phyloP scores from a whole-genome alignment of 2,113 vertebrate genomes.

The Sander lucioperca region DNA sequence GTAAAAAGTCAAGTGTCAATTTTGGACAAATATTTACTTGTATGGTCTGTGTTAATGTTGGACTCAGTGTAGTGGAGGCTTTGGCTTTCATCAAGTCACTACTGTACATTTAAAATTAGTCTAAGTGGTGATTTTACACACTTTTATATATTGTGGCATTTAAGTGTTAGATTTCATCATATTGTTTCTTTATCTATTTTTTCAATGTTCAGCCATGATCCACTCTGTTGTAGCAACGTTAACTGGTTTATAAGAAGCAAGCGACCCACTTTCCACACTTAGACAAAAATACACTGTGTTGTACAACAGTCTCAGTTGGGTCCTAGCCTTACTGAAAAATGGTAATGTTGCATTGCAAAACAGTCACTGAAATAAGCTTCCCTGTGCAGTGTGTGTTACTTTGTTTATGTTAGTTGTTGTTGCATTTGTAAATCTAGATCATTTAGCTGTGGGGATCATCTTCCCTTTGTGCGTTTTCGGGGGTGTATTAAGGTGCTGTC shows the following conservation, averaged over 20 bases:
- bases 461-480: conserved; percentile 91
- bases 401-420: conserved; percentile 70
- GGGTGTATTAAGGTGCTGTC: conserved; percentile 95
- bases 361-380: conserved; percentile 9
- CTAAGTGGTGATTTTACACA: not conserved
- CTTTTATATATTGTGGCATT: not conserved
- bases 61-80: no score
- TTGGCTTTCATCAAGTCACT: no score
- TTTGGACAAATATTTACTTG: not conserved
- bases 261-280: not conserved
- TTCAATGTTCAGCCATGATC: not conserved
- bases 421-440: conserved; percentile 79
- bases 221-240: conserved; percentile 9
- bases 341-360: conserved; percentile 16
- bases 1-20: not conserved
- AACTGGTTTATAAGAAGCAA: not conserved
- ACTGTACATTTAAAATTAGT: no score
- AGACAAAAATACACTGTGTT: conserved; percentile 7
- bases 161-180: not conserved
- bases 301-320: not conserved
- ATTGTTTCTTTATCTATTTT: not conserved
- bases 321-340: conserved; percentile 5
- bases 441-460: conserved; percentile 88
- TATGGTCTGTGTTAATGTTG: not conserved
- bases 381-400: conserved; percentile 27